Conservation (phyloP, 2,888 invertebrate species). For the Trachelus iudaicus region DNA sequence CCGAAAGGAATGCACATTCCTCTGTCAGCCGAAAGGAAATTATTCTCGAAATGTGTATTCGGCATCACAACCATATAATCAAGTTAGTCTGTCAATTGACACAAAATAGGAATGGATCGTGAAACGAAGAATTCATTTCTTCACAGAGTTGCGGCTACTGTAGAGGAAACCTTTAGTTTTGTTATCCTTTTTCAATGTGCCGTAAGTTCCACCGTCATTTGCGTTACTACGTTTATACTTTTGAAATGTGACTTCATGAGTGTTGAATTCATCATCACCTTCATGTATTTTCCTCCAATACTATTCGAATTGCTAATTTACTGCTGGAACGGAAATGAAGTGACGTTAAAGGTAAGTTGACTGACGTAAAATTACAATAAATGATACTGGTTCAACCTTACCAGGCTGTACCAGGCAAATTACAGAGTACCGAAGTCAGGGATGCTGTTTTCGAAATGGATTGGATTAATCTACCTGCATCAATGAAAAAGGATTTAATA, state of each 20-base stretch:
- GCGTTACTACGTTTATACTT: slow-evolving; percentile 29
- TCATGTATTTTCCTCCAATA: slow-evolving; percentile 25
- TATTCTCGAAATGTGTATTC: slow-evolving; percentile 2
- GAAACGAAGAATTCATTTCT: no score
- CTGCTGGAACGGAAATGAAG: slow-evolving; percentile 39
- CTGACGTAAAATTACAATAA: no score
- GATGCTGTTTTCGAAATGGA: slow-evolving; percentile 38
- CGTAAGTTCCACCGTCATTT: slow-evolving; percentile 23
- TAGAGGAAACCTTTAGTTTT: slow-evolving; percentile 23
- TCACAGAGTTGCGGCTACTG: slow-evolving; percentile 12
- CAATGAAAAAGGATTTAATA: slow-evolving; percentile 29
- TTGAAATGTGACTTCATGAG: slow-evolving; percentile 12
- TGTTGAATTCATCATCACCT: slow-evolving; percentile 15
- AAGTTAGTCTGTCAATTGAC: slow-evolving; percentile 7
- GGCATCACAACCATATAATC: slow-evolving; percentile 21
- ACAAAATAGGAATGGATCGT: no score
- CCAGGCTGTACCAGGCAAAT: no score
- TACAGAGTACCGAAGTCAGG: slow-evolving; percentile 32
- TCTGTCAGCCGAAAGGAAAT: not conserved
- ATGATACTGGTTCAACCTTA: no score
- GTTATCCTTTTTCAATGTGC: slow-evolving; percentile 27
- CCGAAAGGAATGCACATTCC: not conserved
- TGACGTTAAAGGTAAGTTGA: slow-evolving; percentile 26
- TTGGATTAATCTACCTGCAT: slow-evolving; percentile 26
- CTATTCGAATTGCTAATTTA: slow-evolving; percentile 30